A percentile compares a stretch with the other conserved stretches of the same genome.
These are phyloP conservation scores for Diplodus sargus DNA, from an alignment of 2,797 vertebrate genomes.

Conservation along the genomic window DNA sequence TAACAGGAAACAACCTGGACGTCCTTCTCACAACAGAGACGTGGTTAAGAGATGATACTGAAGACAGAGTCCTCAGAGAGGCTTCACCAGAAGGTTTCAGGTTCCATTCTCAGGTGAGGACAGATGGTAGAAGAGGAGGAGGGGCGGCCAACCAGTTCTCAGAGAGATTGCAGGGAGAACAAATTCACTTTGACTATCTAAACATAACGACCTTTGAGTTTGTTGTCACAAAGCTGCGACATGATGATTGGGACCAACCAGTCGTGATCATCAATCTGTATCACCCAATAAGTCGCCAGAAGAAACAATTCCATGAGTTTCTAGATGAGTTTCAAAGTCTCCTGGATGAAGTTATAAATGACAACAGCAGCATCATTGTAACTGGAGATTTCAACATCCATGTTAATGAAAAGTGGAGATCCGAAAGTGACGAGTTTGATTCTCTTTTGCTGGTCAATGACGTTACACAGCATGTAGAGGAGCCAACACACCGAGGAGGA, in stretches of 20 bases:
- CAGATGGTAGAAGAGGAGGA: not conserved
- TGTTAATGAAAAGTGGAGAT: not conserved
- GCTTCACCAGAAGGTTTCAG: not conserved
- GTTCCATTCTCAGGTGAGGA: not conserved
- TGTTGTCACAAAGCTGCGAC: not conserved
- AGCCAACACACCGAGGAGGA: not conserved
- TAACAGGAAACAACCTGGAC: not conserved
- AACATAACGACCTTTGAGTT: not conserved
- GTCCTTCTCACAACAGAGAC: not conserved
- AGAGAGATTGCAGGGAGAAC: not conserved
- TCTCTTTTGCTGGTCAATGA: fast-evolving
- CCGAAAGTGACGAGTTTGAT: not conserved
- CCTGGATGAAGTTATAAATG: not conserved
- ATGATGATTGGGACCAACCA: not conserved
- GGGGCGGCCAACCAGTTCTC: not conserved
- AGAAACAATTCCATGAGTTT: fast-evolving
- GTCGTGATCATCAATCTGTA: not conserved
- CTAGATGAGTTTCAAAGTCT: not conserved
- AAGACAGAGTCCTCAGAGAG: not conserved
- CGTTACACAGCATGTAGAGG: not conserved
- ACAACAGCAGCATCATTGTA: not conserved
- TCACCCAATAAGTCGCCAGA: not conserved
- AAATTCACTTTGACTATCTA: not conserved
- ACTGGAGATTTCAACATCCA: not conserved
- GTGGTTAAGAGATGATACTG: fast-evolving